Evolutionary conservation across 2,888 invertebrate species (phyloP).

Genomic region (Scaptomyza polygonia): DNA sequence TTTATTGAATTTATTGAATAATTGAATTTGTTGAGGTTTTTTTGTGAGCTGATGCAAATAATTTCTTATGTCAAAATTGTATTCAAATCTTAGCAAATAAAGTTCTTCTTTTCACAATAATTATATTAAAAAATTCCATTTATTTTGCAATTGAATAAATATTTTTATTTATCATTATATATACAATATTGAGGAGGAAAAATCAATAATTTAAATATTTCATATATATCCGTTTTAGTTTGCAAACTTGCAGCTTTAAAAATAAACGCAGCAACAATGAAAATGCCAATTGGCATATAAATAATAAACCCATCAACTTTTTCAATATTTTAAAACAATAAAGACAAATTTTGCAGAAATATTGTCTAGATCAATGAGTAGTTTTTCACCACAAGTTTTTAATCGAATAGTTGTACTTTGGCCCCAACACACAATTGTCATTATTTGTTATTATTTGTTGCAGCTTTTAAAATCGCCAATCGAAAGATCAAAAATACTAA

Average conservation of each 20-base stretch:
- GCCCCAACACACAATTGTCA: slow-evolving; percentile 3
- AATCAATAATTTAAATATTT: background rate
- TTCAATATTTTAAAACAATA: slow-evolving; percentile 2
- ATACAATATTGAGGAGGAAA: too few species aligned
- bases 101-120: too few species aligned
- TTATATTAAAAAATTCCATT: too few species aligned
- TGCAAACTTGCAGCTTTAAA: slow-evolving; percentile 52
- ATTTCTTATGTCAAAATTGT: too few species aligned
- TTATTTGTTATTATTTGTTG: slow-evolving; percentile 22
- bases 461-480: slow-evolving; percentile 52
- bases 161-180: too few species aligned
- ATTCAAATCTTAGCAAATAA: too few species aligned
- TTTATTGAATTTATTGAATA: too few species aligned
- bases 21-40: too few species aligned
- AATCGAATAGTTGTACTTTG: slow-evolving; percentile 8
- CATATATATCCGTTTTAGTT: background rate
- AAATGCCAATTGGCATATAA: slow-evolving; percentile 35
- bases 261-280: slow-evolving; percentile 17
- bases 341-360: background rate
- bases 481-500: slow-evolving; percentile 70
- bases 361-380: slow-evolving; percentile 4
- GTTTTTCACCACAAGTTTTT: slow-evolving; percentile 3
- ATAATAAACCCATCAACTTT: slow-evolving; percentile 45
- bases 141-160: too few species aligned
- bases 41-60: too few species aligned